A percentile compares a stretch with the other conserved stretches of the same genome.
These are phyloP conservation scores for Salvelinus fontinalis DNA, from an alignment of 2,113 vertebrate species.

Conservation along the genomic window DNA sequence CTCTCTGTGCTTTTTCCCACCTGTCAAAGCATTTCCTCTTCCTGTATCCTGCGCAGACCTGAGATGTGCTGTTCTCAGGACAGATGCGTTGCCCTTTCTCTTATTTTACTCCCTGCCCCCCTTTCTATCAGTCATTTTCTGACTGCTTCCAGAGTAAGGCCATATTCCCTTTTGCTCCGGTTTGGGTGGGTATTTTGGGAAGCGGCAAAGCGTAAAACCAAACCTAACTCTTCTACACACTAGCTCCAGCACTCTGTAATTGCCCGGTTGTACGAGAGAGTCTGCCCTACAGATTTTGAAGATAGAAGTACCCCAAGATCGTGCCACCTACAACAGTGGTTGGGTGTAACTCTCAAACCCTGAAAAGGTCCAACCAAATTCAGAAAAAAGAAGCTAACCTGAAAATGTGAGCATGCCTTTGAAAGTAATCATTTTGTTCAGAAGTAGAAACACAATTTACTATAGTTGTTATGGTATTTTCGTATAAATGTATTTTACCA, in stretches of 20 bases:
- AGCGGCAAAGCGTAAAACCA: constrained; percentile 40
- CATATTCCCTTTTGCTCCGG: constrained; percentile 23
- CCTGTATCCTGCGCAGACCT: constrained; percentile 6
- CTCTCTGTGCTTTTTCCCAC: neutral
- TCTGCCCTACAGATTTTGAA: constrained; percentile 6
- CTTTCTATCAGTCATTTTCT: neutral
- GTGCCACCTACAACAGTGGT: constrained; percentile 39
- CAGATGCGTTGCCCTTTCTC: constrained; percentile 33
- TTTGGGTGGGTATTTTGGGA: constrained; percentile 49
- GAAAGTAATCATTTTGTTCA: constrained; percentile 42
- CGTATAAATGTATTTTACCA: no score
- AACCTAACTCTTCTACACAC: constrained; percentile 37
- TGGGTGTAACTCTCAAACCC: neutral
- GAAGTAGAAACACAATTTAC: neutral
- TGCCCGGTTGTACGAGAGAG: constrained; percentile 25
- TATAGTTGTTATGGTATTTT: no score
- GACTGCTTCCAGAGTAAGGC: neutral
- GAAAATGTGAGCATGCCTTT: constrained; percentile 56
- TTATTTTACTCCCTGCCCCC: neutral
- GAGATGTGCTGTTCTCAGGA: constrained; percentile 66
- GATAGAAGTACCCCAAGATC: constrained; percentile 45
- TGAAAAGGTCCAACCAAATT: constrained; percentile 35
- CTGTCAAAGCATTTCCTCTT: neutral
- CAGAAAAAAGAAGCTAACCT: constrained; percentile 24
- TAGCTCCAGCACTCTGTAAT: constrained; percentile 4